Conservation (phyloP, 1,140 invertebrate species). For the Amphibalanus amphitrite region DNA sequence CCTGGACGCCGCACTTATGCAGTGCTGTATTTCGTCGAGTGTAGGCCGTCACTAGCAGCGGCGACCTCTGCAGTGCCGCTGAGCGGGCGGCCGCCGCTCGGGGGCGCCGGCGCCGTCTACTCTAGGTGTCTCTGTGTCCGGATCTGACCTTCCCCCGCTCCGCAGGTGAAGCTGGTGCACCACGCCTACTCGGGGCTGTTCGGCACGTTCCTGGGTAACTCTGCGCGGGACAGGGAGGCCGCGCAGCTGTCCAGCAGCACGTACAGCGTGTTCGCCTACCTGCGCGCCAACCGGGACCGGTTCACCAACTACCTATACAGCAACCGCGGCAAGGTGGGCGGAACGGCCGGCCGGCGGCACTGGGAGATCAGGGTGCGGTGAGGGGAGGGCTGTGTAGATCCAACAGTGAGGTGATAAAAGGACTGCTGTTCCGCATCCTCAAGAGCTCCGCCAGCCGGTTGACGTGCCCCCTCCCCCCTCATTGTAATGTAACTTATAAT, state of each 20-base stretch:
- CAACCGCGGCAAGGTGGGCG: conserved; percentile 22
- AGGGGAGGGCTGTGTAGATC: background rate
- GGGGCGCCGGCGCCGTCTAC: no score
- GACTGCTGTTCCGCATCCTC: no score
- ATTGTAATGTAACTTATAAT: no score
- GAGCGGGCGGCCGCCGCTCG: no score
- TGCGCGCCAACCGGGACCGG: conserved; percentile 41
- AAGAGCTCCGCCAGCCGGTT: no score
- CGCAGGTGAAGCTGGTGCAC: conserved; percentile 79
- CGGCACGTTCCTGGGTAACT: conserved; percentile 92
- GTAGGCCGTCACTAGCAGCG: no score
- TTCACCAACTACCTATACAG: conserved; percentile 76
- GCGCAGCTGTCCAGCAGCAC: conserved; percentile 48
- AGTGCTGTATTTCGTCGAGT: no score
- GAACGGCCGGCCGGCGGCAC: background rate
- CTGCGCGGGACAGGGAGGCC: conserved; percentile 48
- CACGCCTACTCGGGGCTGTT: conserved; percentile 92
- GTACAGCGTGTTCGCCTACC: conserved; percentile 73
- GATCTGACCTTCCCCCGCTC: no score
- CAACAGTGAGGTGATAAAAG: background rate
- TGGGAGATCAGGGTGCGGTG: background rate
- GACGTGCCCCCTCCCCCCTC: background rate
- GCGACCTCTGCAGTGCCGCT: no score
- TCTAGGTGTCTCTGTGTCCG: no score
- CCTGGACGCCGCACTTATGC: no score